A percentile compares a stretch with the other conserved stretches of the same genome.
Conservation (phyloP, 1,140 invertebrate species). For the Mya arenaria region DNA sequence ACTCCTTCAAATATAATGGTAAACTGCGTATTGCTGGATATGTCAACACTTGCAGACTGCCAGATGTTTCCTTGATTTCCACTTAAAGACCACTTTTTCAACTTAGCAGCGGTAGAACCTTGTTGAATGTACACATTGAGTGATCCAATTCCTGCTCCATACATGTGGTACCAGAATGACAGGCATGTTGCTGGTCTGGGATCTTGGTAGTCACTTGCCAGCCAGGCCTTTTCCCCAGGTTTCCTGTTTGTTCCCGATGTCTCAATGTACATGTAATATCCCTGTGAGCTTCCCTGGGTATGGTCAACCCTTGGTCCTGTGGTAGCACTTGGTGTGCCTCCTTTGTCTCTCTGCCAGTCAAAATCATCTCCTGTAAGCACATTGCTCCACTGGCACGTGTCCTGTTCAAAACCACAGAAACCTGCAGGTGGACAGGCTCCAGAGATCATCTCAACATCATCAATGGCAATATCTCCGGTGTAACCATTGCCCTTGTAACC, state of each 20-base stretch:
- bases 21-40: conserved; percentile 51
- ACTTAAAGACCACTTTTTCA: conserved; percentile 62
- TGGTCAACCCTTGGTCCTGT: conserved; percentile 80
- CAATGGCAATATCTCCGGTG: conserved; percentile 76
- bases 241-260: conserved; percentile 61
- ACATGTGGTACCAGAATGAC: conserved; percentile 79
- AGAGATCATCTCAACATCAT: conserved; percentile 73
- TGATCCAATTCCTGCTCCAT: conserved; percentile 71
- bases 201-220: conserved; percentile 67
- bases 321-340: conserved; percentile 61
- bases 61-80: conserved; percentile 76
- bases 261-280: conserved; percentile 77
- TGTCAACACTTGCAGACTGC: conserved; percentile 60
- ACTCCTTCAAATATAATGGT: conserved; percentile 86
- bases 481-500: conserved; percentile 67
- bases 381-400: conserved; percentile 76
- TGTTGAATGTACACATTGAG: conserved; percentile 77
- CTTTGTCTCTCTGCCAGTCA: conserved; percentile 73
- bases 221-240: conserved; percentile 70
- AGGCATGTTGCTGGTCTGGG: conserved; percentile 61
- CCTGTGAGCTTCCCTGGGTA: conserved; percentile 67
- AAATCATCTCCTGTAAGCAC: conserved; percentile 68
- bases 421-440: conserved; percentile 69
- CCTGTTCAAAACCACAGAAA: conserved; percentile 75
- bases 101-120: conserved; percentile 59